phyloP scores from a whole-genome alignment of 2,888 invertebrate species.

The Tiliacea aurago region DNA sequence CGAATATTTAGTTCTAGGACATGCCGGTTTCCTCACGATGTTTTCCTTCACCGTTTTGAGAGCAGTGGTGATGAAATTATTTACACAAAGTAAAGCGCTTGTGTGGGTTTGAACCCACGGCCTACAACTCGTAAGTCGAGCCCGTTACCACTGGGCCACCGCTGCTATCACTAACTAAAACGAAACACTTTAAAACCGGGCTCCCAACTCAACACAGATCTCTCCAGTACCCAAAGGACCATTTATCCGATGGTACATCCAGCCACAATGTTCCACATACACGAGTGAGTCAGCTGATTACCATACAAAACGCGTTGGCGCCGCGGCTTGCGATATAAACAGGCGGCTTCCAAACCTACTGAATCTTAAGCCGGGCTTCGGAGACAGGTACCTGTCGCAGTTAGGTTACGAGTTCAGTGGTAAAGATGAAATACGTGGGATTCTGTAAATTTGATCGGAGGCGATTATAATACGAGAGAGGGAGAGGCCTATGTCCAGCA shows the following conservation, averaged over 20 bases:
- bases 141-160: no score
- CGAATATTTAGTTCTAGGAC: no score
- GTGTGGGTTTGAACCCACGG: no score
- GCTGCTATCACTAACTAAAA: no score
- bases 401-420: constrained; percentile 36
- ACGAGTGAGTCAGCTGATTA: constrained; percentile 51
- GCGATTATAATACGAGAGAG: constrained; percentile 28
- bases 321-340: constrained; percentile 53
- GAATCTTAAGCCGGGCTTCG: constrained; percentile 40
- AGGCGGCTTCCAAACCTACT: constrained; percentile 41
- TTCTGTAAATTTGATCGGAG: constrained; percentile 29
- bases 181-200: constrained; percentile 17
- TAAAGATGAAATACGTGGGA: constrained; percentile 22
- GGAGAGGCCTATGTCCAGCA: no score
- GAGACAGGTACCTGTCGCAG: constrained; percentile 18
- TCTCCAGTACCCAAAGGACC: constrained; percentile 16
- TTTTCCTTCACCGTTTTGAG: no score
- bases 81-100: no score
- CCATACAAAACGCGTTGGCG: constrained; percentile 59
- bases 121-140: no score
- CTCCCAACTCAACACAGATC: constrained; percentile 14
- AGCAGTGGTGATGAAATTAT: no score
- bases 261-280: constrained; percentile 19
- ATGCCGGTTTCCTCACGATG: no score
- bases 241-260: constrained; percentile 32